Conservation (phyloP, 1,140 invertebrate genomes). For the Leptestheria dahalacensis region DNA sequence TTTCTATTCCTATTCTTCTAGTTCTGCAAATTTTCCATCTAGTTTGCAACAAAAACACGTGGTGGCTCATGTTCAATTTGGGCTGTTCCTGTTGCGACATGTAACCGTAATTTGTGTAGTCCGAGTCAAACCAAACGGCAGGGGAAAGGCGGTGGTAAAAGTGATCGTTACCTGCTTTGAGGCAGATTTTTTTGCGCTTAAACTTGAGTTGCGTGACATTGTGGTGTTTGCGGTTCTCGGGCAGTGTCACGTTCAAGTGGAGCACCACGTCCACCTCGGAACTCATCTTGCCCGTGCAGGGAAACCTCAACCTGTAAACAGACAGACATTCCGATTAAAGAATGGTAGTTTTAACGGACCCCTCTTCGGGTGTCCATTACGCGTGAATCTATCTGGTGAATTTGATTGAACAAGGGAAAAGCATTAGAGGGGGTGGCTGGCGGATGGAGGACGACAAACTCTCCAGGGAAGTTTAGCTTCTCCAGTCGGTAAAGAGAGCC, state of each 20-base stretch:
- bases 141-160: background rate
- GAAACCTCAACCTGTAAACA: conserved; percentile 47
- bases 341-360: background rate
- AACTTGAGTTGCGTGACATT: conserved; percentile 61
- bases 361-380: background rate
- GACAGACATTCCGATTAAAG: background rate
- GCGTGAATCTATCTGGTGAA: background rate
- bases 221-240: conserved; percentile 35
- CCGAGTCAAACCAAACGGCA: too few species aligned
- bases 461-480: background rate
- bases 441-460: background rate
- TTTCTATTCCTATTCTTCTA: too few species aligned
- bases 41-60: too few species aligned
- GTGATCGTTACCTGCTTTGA: conserved; percentile 41
- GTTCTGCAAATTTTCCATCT: too few species aligned
- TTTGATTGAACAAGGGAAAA: background rate
- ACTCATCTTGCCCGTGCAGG: conserved; percentile 56
- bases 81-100: too few species aligned
- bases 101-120: background rate
- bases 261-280: conserved; percentile 59
- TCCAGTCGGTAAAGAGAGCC: background rate
- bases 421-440: background rate
- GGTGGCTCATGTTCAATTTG: too few species aligned
- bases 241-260: conserved; percentile 53
- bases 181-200: conserved; percentile 71